Percentiles rank a stretch among this genome's conserved stretches.
phyloP scores from a whole-genome alignment of 1,140 invertebrate genomes.

The Brachionus paranguensis region DNA sequence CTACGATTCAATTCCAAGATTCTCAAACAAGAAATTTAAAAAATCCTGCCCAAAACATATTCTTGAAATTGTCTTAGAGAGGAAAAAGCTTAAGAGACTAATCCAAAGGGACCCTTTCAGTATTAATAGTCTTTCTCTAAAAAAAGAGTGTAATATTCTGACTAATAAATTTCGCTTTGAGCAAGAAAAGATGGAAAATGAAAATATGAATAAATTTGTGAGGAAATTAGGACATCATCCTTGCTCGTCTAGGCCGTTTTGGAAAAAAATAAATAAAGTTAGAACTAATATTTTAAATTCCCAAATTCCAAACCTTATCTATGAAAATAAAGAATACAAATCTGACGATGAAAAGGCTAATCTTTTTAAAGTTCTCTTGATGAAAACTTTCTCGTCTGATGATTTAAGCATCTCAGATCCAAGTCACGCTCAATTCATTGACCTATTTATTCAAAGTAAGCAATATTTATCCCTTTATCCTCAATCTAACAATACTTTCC shows the following conservation, averaged over 20 bases:
- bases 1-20: not conserved
- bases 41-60: not conserved
- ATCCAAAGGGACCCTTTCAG: too few species aligned
- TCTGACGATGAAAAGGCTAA: not conserved
- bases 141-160: not conserved
- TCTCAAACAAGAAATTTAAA: not conserved
- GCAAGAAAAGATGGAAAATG: not conserved
- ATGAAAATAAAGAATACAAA: not conserved
- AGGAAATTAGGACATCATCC: not conserved
- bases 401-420: not conserved
- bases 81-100: not conserved
- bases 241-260: not conserved
- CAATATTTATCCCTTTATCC: too few species aligned
- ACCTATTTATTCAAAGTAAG: not conserved
- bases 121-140: too few species aligned
- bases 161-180: not conserved
- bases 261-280: not conserved
- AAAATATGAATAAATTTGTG: not conserved
- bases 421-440: not conserved
- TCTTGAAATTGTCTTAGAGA: not conserved
- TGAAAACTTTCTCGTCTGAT: not conserved
- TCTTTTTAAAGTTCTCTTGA: not conserved
- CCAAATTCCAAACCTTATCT: conserved; percentile 4
- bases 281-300: not conserved
- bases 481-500: too few species aligned